Base-by-base conservation (phyloP, 2,888 invertebrate genomes). In the Penaeus monodon region DNA sequence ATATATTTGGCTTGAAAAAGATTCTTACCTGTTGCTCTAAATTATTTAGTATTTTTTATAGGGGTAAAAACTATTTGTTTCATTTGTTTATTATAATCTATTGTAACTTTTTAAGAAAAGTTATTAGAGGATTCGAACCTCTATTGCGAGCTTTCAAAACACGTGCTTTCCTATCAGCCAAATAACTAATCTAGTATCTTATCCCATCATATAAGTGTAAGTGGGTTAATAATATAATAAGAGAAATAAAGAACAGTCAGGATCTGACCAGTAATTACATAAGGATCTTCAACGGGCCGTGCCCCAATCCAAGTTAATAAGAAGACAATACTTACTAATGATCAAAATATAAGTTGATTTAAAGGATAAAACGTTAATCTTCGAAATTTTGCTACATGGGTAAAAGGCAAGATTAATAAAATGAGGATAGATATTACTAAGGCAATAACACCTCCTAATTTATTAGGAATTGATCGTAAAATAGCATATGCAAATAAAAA, bases 261-360 rank as follows among this genome's bases (percentile, higher is more conserved):
- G 95, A n/a, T n/a, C n/a, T n/a, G n/a, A n/a, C n/a, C n/a, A n/a
- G n/a, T n/a, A n/a, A n/a, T n/a, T n/a, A n/a, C 93, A 92, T 93
- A 96, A 33, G 95, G 95, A 4, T 92, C 92, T 94, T 96, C 95
- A 8, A 95, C 95, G 7, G 95, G 95, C 83, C 94, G 94, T 0
- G 94, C 94, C 90, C 95, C 95, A 93, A 95, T 94, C 94, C 95
- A 96, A 20, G 95, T 96, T 93, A 96, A 92, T 92, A 95, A 90
- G 90, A 95, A 92, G 91, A 95, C 92, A 91, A 93, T 94, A 27
- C 91, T 90, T 81, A 94, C 81, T 92, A 95, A 93, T 57, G 89
- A 90, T 94, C 95, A 95, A 90, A 92, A 93, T 65, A 92, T 14
- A 27, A 92, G 24, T 91, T 93, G 92, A 20, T 91, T 91, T 0